A percentile compares a stretch with the other conserved stretches of the same genome.
Evolutionary conservation across 2,888 invertebrate genomes (phyloP).

Genomic region (Drosophila bunnanda): DNA sequence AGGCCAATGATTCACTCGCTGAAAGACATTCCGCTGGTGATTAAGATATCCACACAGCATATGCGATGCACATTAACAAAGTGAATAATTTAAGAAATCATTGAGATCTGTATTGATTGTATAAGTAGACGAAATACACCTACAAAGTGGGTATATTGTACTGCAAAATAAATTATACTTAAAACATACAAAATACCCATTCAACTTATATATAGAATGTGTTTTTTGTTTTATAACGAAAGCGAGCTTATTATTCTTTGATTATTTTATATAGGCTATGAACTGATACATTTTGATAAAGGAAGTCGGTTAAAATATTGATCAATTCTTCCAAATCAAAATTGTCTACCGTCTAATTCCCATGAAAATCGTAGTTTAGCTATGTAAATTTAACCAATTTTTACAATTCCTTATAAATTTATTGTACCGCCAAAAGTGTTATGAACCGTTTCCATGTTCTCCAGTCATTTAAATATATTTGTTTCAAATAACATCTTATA

Average conservation of each 20-base stretch:
- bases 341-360: too few species aligned
- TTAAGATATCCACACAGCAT: conserved; percentile 20
- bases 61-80: conserved; percentile 9
- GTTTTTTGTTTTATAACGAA: too few species aligned
- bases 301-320: background rate
- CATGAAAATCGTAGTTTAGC: too few species aligned
- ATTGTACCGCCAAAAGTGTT: too few species aligned
- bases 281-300: background rate
- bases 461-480: too few species aligned
- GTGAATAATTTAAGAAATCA: background rate
- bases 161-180: background rate
- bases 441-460: too few species aligned
- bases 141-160: background rate
- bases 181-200: background rate
- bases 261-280: background rate
- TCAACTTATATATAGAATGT: too few species aligned
- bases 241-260: background rate
- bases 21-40: conserved; percentile 32
- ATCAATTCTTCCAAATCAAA: too few species aligned
- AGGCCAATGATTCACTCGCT: conserved; percentile 25
- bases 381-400: too few species aligned
- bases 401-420: too few species aligned
- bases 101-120: background rate
- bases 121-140: background rate
- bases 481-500: too few species aligned